These are phyloP conservation scores for Globodera ellingtonae DNA, from an alignment of 1,140 invertebrate genomes.

Conservation along the genomic window DNA sequence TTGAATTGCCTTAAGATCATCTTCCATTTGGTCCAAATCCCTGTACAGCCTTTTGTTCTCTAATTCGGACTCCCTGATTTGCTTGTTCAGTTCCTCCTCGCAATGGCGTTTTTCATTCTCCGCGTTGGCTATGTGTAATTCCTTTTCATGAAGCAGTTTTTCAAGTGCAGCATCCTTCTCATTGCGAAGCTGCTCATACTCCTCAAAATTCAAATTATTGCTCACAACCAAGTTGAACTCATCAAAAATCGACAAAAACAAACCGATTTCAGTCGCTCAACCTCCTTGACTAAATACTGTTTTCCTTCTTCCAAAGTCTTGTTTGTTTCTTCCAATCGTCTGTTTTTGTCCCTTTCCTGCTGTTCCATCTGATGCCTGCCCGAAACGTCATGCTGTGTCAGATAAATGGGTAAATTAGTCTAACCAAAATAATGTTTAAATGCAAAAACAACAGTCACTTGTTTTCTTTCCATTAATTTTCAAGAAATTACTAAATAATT, in stretches of 20 bases:
- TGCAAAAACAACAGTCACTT: background rate
- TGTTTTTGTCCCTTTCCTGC: slow-evolving; percentile 3
- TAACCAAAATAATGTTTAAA: background rate
- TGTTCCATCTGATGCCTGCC: background rate
- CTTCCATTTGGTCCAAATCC: slow-evolving; percentile 13
- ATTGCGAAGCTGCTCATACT: slow-evolving; percentile 5
- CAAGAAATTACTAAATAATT: background rate
- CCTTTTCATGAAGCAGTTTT: slow-evolving; percentile 3
- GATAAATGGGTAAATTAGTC: background rate
- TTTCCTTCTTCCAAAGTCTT: background rate
- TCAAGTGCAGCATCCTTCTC: slow-evolving; percentile 8
- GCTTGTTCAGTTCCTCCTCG: background rate
- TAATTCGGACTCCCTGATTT: background rate
- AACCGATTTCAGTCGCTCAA: slow-evolving; percentile 4
- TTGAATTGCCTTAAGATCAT: slow-evolving; percentile 1
- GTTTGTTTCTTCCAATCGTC: background rate
- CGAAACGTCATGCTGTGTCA: background rate
- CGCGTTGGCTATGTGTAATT: background rate
- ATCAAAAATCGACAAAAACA: background rate
- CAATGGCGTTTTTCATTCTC: background rate
- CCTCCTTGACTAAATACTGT: background rate
- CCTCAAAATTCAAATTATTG: background rate
- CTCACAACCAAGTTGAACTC: background rate
- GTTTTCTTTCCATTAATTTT: too few species aligned
- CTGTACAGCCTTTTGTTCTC: slow-evolving; percentile 18